phyloP scores from a whole-genome alignment of 2,797 vertebrate genomes.

The Trachurus trachurus region DNA sequence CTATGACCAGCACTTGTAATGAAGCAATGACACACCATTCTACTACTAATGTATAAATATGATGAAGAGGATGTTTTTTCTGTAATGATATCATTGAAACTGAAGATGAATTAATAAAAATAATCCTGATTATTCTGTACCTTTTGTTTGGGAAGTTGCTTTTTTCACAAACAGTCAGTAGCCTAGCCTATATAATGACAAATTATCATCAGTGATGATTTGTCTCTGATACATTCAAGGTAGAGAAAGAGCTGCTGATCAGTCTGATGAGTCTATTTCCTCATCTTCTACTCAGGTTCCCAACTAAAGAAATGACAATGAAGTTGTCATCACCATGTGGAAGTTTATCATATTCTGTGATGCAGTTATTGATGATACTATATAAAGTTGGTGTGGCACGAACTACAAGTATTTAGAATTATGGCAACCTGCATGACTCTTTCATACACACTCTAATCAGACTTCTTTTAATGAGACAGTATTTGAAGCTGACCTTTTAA shows the following conservation, averaged over 20 bases:
- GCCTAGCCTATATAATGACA: neutral
- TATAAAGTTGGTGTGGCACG: neutral
- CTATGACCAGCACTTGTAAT: slow-evolving; percentile 86
- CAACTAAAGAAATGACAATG: neutral
- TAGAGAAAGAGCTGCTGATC: neutral
- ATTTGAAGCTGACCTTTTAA: too few species aligned
- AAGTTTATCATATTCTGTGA: neutral
- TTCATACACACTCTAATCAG: too few species aligned
- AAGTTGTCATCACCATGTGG: neutral
- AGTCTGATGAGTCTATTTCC: neutral
- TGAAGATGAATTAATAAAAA: slow-evolving; percentile 95
- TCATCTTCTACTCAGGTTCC: neutral
- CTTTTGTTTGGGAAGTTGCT: slow-evolving; percentile 13
- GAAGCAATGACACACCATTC: slow-evolving; percentile 86
- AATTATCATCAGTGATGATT: neutral
- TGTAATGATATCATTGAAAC: slow-evolving; percentile 98
- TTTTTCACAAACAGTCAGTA: neutral
- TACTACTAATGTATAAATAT: slow-evolving; percentile 83
- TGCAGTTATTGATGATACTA: neutral
- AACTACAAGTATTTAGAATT: too few species aligned
- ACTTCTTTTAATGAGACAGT: too few species aligned
- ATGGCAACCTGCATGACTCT: too few species aligned
- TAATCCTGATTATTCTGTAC: slow-evolving; percentile 98
- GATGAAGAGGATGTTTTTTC: slow-evolving; percentile 87
- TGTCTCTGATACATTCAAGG: neutral